phyloP scores from a whole-genome alignment of 2,113 vertebrate genomes.

The Oreocharis arfaki region DNA sequence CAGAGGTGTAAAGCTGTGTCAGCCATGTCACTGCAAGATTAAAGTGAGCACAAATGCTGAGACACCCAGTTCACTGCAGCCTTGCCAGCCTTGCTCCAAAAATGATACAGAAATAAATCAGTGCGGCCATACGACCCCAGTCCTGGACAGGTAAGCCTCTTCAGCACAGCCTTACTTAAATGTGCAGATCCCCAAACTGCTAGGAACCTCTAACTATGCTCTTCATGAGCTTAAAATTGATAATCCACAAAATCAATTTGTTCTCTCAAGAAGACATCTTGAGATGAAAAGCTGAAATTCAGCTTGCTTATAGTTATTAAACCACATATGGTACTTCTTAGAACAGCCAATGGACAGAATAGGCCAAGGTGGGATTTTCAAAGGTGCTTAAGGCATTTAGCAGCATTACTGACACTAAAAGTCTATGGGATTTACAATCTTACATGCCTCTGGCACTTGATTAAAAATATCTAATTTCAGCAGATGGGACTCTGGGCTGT shows the following conservation, averaged over 20 bases:
- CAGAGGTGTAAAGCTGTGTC: neutral
- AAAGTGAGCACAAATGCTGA: neutral
- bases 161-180: neutral
- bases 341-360: neutral
- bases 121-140: neutral
- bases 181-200: neutral
- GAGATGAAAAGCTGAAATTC: neutral
- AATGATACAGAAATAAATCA: neutral
- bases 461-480: slow-evolving; percentile 14
- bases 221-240: neutral
- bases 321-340: neutral
- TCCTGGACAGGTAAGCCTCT: neutral
- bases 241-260: slow-evolving; percentile 43
- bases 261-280: neutral
- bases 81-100: neutral
- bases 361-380: neutral
- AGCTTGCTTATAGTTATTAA: slow-evolving; percentile 9
- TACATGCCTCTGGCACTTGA: neutral
- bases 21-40: neutral
- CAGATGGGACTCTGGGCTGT: neutral
- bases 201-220: neutral
- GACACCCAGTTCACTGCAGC: neutral
- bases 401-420: neutral
- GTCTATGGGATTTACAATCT: neutral
- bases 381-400: neutral